Percentiles rank a stretch among this genome's conserved stretches.
These are phyloP conservation scores for Galaxea fascicularis DNA, from an alignment of 92 coral and sea anemone species.

Conservation along the genomic window DNA sequence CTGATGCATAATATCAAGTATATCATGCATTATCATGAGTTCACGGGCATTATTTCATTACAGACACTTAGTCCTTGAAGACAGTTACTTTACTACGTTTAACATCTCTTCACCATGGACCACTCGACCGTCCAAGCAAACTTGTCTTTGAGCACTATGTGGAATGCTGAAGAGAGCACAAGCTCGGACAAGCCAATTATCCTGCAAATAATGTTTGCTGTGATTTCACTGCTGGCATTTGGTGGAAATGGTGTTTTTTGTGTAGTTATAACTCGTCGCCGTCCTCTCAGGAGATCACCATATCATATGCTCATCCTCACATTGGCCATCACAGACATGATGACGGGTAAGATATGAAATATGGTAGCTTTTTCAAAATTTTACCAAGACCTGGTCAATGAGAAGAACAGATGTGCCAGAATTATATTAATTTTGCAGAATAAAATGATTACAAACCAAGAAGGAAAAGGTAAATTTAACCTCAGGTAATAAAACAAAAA, in stretches of 20 bases:
- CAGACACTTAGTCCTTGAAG: too few species aligned
- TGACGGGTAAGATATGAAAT: conserved; percentile 18
- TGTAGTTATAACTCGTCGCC: conserved; percentile 17
- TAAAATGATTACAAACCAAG: too few species aligned
- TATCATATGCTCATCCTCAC: conserved; percentile 31
- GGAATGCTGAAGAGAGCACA: background rate
- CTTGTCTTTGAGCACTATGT: background rate
- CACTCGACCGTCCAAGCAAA: background rate
- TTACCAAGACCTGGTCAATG: background rate
- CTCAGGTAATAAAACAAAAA: too few species aligned
- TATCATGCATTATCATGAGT: too few species aligned
- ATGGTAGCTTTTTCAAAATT: too few species aligned
- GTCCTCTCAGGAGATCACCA: conserved; percentile 10
- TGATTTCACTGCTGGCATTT: conserved; percentile 27
- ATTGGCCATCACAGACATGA: conserved; percentile 24
- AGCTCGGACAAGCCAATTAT: background rate
- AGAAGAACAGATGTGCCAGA: background rate
- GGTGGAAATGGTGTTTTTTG: conserved; percentile 30
- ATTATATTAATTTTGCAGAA: too few species aligned
- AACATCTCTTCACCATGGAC: background rate
- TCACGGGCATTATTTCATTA: too few species aligned
- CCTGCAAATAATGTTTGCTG: conserved; percentile 6
- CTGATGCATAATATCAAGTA: too few species aligned
- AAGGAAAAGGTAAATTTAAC: too few species aligned
- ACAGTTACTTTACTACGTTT: too few species aligned